Evolutionary conservation across 2,113 vertebrate genomes (phyloP).

Genomic region (Percopsis transmontana): DNA sequence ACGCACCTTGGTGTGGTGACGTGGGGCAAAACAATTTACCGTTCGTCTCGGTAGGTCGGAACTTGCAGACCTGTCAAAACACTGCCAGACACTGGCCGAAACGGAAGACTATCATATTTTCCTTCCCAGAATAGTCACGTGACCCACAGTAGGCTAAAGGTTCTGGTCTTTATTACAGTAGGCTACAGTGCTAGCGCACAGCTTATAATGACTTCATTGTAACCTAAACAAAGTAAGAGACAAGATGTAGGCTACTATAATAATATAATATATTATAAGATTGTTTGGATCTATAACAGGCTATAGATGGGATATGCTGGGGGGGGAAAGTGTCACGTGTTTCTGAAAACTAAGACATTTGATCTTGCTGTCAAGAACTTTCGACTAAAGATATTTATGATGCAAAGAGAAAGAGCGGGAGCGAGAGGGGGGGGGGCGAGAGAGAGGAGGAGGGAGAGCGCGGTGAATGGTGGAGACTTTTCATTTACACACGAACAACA

Average conservation of each 20-base stretch:
- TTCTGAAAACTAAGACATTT: conserved; percentile 48
- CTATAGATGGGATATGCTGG: neutral
- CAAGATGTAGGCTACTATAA: no score
- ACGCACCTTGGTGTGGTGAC: conserved; percentile 7
- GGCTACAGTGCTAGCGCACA: no score
- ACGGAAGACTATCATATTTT: no score
- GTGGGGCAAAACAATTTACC: conserved; percentile 30
- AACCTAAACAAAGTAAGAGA: neutral
- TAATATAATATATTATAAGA: neutral
- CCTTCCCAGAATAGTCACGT: no score
- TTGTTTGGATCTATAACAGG: no score
- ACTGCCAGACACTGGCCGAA: no score
- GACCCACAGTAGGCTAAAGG: no score
- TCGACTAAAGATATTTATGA: conserved; percentile 29
- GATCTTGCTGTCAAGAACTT: conserved; percentile 47
- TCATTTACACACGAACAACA: neutral
- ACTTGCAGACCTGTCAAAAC: no score
- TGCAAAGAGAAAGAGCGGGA: conserved; percentile 1
- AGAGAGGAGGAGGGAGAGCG: neutral
- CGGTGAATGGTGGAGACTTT: neutral
- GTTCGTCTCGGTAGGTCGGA: neutral
- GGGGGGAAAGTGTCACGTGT: conserved; percentile 30
- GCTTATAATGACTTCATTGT: neutral
- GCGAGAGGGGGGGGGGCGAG: neutral
- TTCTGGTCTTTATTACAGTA: no score